Percentiles rank a stretch among this genome's conserved stretches.
These are phyloP conservation scores for Steatornis caripensis DNA, from an alignment of 2,113 vertebrate genomes.

Conservation along the genomic window DNA sequence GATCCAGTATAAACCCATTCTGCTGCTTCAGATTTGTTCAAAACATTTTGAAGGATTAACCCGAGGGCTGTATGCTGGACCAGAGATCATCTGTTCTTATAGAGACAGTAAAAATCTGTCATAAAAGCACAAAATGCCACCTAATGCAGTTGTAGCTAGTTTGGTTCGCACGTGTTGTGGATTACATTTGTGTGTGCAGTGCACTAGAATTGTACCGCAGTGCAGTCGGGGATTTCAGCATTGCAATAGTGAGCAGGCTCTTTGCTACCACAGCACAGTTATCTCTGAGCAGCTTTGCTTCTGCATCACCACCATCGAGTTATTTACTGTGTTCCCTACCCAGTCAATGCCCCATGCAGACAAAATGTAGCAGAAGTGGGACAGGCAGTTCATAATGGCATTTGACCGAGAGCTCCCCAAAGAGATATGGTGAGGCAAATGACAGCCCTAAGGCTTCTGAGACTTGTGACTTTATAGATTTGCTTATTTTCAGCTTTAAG, in stretches of 20 bases:
- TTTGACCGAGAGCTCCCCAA: neutral
- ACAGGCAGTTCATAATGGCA: neutral
- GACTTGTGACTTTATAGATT: neutral
- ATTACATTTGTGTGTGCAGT: neutral
- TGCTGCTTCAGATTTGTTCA: constrained; percentile 5
- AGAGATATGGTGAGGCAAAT: neutral
- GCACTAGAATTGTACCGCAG: neutral
- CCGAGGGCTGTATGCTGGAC: neutral
- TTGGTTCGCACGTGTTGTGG: neutral
- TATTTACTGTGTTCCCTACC: neutral
- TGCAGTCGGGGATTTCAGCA: neutral
- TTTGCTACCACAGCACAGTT: neutral
- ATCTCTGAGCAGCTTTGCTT: neutral
- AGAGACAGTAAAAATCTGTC: neutral
- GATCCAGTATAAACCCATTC: neutral
- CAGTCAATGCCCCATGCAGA: neutral
- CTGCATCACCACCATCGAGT: neutral
- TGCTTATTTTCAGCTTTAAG: neutral
- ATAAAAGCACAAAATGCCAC: neutral
- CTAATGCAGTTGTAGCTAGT: neutral
- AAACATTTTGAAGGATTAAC: neutral
- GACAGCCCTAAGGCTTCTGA: neutral
- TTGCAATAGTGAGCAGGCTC: neutral
- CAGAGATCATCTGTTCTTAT: neutral
- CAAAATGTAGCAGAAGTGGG: neutral